These are phyloP conservation scores for Chaenogobius annularis DNA, from an alignment of 2,113 vertebrate species.

Conservation along the genomic window DNA sequence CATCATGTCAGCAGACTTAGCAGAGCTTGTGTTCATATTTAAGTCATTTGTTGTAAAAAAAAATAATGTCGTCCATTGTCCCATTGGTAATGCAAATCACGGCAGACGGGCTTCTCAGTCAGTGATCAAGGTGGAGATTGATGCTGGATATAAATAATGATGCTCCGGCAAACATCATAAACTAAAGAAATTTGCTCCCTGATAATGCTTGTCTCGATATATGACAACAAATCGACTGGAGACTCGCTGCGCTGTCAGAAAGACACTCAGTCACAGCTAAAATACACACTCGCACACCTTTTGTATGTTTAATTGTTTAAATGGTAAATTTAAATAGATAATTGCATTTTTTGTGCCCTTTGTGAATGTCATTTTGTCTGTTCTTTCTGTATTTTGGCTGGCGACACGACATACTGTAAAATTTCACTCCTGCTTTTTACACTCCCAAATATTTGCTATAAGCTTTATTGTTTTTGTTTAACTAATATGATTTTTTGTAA, in stretches of 20 bases:
- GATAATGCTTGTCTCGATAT: slow-evolving; percentile 11
- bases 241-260: not conserved
- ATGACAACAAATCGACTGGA: slow-evolving; percentile 14
- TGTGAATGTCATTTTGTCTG: not conserved
- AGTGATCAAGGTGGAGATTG: slow-evolving; percentile 40
- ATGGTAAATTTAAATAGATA: not conserved
- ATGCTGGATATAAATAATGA: slow-evolving; percentile 45
- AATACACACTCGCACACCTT: not conserved
- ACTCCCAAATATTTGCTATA: not conserved
- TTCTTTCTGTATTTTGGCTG: not conserved
- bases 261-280: not conserved
- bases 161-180: slow-evolving; percentile 24
- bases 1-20: slow-evolving; percentile 7
- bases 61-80: slow-evolving; percentile 35
- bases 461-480: not conserved
- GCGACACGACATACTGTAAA: not conserved
- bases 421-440: not conserved
- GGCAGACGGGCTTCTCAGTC: slow-evolving; percentile 35
- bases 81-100: slow-evolving; percentile 44
- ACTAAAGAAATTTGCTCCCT: slow-evolving; percentile 17
- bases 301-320: not conserved
- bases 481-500: not conserved
- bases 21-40: slow-evolving; percentile 20
- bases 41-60: slow-evolving; percentile 21
- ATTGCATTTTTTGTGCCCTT: not conserved